These are phyloP conservation scores for Buteo buteo DNA, from an alignment of 2,113 vertebrate genomes.

Conservation along the genomic window DNA sequence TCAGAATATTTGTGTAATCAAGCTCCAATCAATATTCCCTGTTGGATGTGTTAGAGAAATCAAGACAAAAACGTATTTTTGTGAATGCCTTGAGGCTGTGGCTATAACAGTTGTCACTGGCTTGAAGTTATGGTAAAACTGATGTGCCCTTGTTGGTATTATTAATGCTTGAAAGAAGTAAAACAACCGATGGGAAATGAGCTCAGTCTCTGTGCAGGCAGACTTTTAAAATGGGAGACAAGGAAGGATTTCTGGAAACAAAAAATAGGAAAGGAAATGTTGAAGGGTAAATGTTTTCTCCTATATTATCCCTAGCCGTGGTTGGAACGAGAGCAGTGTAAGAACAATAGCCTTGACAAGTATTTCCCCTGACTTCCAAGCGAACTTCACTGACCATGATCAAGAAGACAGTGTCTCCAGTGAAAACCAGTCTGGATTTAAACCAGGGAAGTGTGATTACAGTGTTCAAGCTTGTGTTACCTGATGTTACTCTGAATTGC, in stretches of 20 bases:
- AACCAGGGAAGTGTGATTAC: neutral
- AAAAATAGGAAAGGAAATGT: neutral
- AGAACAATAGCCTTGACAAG: neutral
- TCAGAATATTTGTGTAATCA: neutral
- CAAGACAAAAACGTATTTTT: neutral
- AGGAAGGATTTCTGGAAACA: neutral
- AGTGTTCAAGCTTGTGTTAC: neutral
- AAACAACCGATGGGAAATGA: neutral
- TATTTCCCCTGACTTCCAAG: neutral
- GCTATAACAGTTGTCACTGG: neutral
- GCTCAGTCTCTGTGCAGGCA: neutral
- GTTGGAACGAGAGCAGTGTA: neutral
- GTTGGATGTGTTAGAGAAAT: neutral
- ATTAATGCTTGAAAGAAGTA: neutral
- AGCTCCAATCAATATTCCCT: neutral
- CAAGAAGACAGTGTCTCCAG: neutral
- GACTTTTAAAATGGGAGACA: neutral
- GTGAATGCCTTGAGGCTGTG: neutral
- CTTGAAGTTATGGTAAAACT: neutral
- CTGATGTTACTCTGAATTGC: neutral
- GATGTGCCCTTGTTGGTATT: neutral
- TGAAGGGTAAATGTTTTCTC: neutral
- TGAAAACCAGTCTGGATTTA: neutral
- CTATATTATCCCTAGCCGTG: neutral
- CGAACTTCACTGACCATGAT: neutral